phyloP scores from a whole-genome alignment of 2,797 vertebrate genomes.

The Uromys caudimaculatus region DNA sequence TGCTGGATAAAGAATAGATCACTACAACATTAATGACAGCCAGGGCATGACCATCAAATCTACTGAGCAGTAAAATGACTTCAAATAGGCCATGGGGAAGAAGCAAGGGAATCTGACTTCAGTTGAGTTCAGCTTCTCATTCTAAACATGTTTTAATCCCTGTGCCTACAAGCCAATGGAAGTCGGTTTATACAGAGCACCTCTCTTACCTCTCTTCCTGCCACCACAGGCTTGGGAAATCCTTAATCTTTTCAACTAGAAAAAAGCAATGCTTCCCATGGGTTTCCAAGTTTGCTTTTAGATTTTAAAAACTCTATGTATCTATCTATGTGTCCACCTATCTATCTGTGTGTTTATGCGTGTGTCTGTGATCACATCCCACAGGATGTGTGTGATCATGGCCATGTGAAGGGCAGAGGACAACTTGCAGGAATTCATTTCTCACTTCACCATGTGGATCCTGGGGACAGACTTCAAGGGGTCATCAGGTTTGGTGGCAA shows the following conservation, averaged over 20 bases:
- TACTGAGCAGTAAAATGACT: neutral
- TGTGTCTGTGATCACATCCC: neutral
- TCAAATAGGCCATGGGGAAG: conserved; percentile 12
- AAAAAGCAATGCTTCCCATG: neutral
- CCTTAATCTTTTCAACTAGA: accelerated
- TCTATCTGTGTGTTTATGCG: neutral
- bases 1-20: conserved; percentile 70
- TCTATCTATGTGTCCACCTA: too few relatives aligned
- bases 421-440: neutral
- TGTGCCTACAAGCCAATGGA: neutral
- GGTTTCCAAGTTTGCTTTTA: neutral
- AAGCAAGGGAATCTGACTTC: neutral
- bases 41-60: neutral
- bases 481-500: neutral
- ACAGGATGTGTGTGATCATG: neutral
- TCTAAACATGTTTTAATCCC: neutral
- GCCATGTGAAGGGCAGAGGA: neutral
- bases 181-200: neutral
- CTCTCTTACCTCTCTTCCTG: neutral
- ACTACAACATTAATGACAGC: conserved; percentile 29
- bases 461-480: neutral
- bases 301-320: neutral
- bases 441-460: neutral
- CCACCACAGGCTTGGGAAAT: accelerated
- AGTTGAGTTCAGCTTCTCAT: neutral